Evolutionary conservation across 2,888 invertebrate species (phyloP).

Genomic region (Chrysina gloriosa): DNA sequence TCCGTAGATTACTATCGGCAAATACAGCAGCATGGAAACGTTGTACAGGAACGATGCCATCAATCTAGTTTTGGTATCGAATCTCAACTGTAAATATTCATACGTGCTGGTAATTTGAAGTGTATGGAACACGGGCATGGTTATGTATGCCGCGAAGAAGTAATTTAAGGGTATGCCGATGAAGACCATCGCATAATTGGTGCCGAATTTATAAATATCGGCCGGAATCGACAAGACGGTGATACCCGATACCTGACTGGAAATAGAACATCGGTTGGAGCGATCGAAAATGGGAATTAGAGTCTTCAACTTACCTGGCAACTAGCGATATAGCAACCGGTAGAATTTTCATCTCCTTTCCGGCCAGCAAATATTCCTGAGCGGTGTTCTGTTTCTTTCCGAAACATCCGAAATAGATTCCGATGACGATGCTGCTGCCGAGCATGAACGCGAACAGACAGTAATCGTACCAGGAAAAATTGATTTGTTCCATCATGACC

Average conservation of each 20-base stretch:
- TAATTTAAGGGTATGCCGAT: constrained; percentile 56
- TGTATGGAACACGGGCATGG: constrained; percentile 76
- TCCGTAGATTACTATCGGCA: constrained; percentile 77
- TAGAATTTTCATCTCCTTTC: constrained; percentile 75
- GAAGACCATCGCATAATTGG: constrained; percentile 68
- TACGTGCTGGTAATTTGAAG: constrained; percentile 77
- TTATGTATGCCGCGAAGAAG: constrained; percentile 63
- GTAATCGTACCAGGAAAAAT: constrained; percentile 34
- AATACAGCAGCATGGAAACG: constrained; percentile 69
- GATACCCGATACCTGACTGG: constrained; percentile 79
- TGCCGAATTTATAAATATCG: constrained; percentile 79
- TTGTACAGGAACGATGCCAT: constrained; percentile 72
- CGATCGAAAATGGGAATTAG: background rate
- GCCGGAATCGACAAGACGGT: constrained; percentile 80
- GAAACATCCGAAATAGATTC: constrained; percentile 66
- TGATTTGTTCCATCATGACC: background rate
- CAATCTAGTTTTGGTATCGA: constrained; percentile 61
- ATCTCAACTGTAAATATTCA: constrained; percentile 75
- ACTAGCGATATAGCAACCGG: constrained; percentile 78
- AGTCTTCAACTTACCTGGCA: constrained; percentile 61
- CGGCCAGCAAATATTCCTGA: constrained; percentile 75
- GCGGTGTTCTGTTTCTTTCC: constrained; percentile 70
- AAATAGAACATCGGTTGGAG: constrained; percentile 1
- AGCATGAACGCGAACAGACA: constrained; percentile 29
- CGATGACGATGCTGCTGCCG: constrained; percentile 50